phyloP scores from a whole-genome alignment of 2,888 invertebrate species.

The Onthophagus sagittarius region DNA sequence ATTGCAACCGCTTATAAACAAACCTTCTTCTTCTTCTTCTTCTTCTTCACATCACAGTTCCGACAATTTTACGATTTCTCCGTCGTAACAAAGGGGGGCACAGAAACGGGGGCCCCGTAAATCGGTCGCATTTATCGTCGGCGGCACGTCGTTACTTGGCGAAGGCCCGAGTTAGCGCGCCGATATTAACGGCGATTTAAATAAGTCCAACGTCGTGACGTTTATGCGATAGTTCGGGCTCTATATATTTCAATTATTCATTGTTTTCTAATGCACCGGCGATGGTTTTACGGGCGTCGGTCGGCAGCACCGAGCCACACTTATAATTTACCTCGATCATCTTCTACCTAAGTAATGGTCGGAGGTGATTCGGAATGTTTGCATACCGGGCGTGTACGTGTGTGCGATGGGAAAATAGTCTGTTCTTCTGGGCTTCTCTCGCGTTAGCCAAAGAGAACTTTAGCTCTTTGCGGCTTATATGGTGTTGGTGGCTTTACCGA shows the following conservation, averaged over 20 bases:
- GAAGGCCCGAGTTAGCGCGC: background rate
- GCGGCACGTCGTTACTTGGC: constrained; percentile 25
- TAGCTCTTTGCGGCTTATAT: background rate
- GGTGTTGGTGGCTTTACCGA: background rate
- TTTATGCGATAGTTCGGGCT: constrained; percentile 32
- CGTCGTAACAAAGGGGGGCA: background rate
- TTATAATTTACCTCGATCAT: constrained; percentile 7
- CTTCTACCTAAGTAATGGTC: constrained; percentile 7
- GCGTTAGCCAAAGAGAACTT: background rate
- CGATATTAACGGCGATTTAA: constrained; percentile 29
- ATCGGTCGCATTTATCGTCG: constrained; percentile 22
- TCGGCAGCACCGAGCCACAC: constrained; percentile 2
- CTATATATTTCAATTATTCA: constrained; percentile 38
- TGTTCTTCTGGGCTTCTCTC: background rate
- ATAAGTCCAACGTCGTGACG: constrained; percentile 29
- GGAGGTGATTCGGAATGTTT: background rate
- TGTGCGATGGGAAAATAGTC: background rate
- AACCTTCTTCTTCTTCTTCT: background rate
- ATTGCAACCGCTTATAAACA: background rate
- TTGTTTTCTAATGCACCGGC: constrained; percentile 34
- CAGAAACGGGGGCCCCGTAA: background rate
- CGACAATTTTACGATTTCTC: background rate
- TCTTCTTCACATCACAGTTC: background rate
- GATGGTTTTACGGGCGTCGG: constrained; percentile 4
- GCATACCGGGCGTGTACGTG: background rate